These are phyloP conservation scores for Anguilla pacifica DNA, from an alignment of 2,797 vertebrate species.

Conservation along the genomic window DNA sequence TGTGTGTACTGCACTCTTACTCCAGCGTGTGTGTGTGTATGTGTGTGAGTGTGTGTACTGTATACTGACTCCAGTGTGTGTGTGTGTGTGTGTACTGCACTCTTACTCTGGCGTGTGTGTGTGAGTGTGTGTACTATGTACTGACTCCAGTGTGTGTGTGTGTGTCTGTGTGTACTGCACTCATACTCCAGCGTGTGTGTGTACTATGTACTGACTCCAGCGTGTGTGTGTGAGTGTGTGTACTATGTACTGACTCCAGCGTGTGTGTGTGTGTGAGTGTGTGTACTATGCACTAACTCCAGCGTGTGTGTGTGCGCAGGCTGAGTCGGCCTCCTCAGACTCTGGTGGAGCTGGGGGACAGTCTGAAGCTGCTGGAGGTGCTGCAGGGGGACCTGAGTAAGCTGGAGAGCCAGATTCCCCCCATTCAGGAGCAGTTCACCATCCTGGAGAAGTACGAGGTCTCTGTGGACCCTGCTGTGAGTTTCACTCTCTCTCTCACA, in stretches of 20 bases:
- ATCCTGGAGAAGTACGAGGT: slow-evolving; percentile 85
- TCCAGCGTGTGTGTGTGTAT: too few relatives aligned
- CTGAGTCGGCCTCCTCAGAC: slow-evolving; percentile 71
- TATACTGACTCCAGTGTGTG: too few relatives aligned
- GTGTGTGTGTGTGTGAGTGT: too few relatives aligned
- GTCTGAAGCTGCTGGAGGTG: slow-evolving; percentile 73
- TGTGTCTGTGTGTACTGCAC: background rate
- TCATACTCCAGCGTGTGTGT: background rate
- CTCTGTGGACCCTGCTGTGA: slow-evolving; percentile 71
- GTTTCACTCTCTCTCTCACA: slow-evolving; percentile 36
- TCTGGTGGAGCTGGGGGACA: slow-evolving; percentile 70
- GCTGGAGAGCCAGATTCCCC: slow-evolving; percentile 72
- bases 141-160: background rate
- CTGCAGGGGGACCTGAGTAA: slow-evolving; percentile 71
- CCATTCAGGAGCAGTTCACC: slow-evolving; percentile 82
- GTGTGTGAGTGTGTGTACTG: too few relatives aligned
- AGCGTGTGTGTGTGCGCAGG: slow-evolving; percentile 52
- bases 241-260: background rate
- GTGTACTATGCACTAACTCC: slow-evolving; percentile 12
- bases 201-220: background rate
- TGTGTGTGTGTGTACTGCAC: too few relatives aligned
- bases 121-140: background rate
- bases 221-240: background rate
- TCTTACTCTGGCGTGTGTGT: too few relatives aligned
- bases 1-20: background rate